Evolutionary conservation across 2,888 invertebrate species (phyloP).

Genomic region (Boloria euphrosyne): DNA sequence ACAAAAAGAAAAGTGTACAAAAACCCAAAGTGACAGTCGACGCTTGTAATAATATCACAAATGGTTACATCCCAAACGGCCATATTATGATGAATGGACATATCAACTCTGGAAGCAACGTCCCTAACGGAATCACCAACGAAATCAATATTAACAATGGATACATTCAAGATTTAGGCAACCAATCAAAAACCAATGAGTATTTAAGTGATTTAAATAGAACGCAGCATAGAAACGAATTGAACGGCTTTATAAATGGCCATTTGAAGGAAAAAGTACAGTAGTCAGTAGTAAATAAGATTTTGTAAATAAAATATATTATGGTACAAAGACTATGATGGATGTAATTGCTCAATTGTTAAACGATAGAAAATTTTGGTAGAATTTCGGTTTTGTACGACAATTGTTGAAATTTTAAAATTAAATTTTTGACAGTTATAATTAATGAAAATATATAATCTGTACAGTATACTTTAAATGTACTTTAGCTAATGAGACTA

Average conservation of each 20-base stretch:
- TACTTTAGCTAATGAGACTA: no score
- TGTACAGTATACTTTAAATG: no score
- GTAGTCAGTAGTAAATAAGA: conserved; percentile 47
- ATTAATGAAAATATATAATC: no score
- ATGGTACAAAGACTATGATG: conserved; percentile 31
- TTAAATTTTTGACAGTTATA: no score
- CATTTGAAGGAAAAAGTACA: conserved; percentile 68
- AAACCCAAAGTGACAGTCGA: conserved; percentile 46
- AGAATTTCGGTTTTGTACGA: background rate
- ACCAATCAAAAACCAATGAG: conserved; percentile 30
- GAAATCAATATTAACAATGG: background rate
- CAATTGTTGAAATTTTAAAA: no score
- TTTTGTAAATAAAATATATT: conserved; percentile 27
- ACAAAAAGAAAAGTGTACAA: conserved; percentile 67
- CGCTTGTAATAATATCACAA: conserved; percentile 52
- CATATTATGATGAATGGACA: conserved; percentile 43
- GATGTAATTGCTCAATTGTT: conserved; percentile 20
- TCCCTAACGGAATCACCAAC: conserved; percentile 33
- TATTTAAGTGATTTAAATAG: background rate
- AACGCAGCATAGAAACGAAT: conserved; percentile 37
- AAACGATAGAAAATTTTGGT: background rate
- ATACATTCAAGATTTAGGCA: background rate
- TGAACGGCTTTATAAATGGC: conserved; percentile 57
- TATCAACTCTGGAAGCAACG: conserved; percentile 42
- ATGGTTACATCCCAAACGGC: conserved; percentile 44